phyloP scores from a whole-genome alignment of 2,888 invertebrate genomes.

The Oligia strigilis region DNA sequence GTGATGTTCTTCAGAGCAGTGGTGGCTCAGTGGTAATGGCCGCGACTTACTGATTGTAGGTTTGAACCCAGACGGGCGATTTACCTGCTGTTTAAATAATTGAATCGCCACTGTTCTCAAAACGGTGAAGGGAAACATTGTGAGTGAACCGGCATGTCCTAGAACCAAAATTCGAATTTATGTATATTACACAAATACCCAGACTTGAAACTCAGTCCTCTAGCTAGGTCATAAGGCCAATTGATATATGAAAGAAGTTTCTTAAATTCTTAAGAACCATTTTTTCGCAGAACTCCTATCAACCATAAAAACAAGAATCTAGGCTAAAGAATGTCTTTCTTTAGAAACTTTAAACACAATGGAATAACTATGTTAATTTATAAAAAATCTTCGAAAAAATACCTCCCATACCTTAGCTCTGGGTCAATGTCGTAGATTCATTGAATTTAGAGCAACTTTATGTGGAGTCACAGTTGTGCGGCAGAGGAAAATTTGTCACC shows the following conservation, averaged over 20 bases:
- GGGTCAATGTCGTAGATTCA: slow-evolving; percentile 6
- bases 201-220: no score
- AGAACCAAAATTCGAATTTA: no score
- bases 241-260: neutral
- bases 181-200: no score
- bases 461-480: neutral
- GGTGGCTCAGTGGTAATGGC: neutral
- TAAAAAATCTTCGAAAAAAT: slow-evolving; percentile 26
- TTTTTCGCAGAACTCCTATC: slow-evolving; percentile 19
- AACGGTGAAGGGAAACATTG: no score
- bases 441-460: neutral
- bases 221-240: no score
- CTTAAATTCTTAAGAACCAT: neutral
- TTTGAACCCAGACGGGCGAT: no score
- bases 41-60: no score
- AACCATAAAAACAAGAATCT: slow-evolving; percentile 27
- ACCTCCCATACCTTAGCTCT: neutral
- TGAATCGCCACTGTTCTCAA: no score
- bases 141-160: no score
- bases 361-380: slow-evolving; percentile 52
- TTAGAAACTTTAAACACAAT: slow-evolving; percentile 44
- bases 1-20: neutral
- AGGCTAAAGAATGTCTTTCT: slow-evolving; percentile 46
- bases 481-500: neutral
- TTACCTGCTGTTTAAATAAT: no score